Evolutionary conservation across 2,113 vertebrate species (phyloP).

Genomic region (Eulemur macaco): DNA sequence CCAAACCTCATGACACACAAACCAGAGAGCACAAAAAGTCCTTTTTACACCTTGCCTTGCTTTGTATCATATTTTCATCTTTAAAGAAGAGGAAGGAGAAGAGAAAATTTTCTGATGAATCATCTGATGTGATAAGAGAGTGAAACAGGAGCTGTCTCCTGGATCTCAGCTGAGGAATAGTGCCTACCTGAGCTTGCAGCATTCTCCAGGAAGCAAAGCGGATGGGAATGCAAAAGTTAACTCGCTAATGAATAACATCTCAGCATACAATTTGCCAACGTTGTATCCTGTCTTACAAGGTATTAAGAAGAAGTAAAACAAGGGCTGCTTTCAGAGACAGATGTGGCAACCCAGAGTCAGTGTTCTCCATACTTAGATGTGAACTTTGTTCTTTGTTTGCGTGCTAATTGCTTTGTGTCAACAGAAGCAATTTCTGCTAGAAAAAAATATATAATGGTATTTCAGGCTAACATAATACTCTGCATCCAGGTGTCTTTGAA

Average conservation of each 20-base stretch:
- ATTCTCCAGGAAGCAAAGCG: neutral
- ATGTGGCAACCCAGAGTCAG: conserved; percentile 61
- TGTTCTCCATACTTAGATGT: conserved; percentile 64
- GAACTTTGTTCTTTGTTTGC: conserved; percentile 79
- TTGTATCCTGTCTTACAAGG: neutral
- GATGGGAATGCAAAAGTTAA: neutral
- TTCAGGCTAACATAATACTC: conserved; percentile 61
- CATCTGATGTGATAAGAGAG: neutral
- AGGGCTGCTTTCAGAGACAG: neutral
- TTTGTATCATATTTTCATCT: neutral
- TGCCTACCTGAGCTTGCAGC: neutral
- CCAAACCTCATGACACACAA: neutral
- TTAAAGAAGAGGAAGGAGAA: neutral
- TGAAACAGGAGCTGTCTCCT: neutral
- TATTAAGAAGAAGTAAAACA: neutral
- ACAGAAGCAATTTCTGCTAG: conserved; percentile 76
- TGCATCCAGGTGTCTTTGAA: conserved; percentile 74
- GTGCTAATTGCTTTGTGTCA: conserved; percentile 76
- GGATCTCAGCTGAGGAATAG: neutral
- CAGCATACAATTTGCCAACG: neutral
- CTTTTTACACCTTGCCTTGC: neutral
- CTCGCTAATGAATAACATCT: neutral
- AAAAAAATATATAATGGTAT: conserved; percentile 68
- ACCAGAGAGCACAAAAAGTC: neutral
- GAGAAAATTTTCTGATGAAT: neutral